phyloP scores from a whole-genome alignment of 2,888 invertebrate genomes.

The Ypsolopha scabrella region DNA sequence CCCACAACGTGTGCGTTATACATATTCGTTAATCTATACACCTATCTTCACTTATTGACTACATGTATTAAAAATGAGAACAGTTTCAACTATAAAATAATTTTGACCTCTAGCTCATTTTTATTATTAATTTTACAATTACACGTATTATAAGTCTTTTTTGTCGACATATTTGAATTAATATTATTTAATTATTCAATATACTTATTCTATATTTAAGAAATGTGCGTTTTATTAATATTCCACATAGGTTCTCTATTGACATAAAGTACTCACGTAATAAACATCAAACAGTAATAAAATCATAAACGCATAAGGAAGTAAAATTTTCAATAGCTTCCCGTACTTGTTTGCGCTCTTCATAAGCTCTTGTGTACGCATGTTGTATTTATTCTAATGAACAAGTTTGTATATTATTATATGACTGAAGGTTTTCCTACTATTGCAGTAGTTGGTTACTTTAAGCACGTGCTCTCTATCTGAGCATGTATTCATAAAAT shows the following conservation, averaged over 20 bases:
- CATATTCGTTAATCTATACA: slow-evolving; percentile 11
- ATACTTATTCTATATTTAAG: slow-evolving; percentile 69
- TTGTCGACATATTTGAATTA: slow-evolving; percentile 67
- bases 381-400: no score
- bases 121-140: slow-evolving; percentile 63
- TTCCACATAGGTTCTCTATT: no score
- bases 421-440: no score
- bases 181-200: slow-evolving; percentile 71
- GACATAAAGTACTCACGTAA: background rate
- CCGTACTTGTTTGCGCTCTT: no score
- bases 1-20: slow-evolving; percentile 24
- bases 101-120: slow-evolving; percentile 60
- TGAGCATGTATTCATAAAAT: no score
- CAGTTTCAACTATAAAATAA: slow-evolving; percentile 54
- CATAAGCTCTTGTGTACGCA: no score
- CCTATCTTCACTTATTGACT: slow-evolving; percentile 26
- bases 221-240: slow-evolving; percentile 44
- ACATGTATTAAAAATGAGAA: slow-evolving; percentile 23
- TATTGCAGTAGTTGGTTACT: no score
- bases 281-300: background rate
- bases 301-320: background rate
- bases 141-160: slow-evolving; percentile 57
- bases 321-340: no score
- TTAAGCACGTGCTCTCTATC: no score
- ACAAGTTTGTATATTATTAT: no score